Evolutionary conservation across 2,888 invertebrate genomes (phyloP), one percentile per base, ranked within the genome.

Genomic region (Philaethria dido): DNA sequence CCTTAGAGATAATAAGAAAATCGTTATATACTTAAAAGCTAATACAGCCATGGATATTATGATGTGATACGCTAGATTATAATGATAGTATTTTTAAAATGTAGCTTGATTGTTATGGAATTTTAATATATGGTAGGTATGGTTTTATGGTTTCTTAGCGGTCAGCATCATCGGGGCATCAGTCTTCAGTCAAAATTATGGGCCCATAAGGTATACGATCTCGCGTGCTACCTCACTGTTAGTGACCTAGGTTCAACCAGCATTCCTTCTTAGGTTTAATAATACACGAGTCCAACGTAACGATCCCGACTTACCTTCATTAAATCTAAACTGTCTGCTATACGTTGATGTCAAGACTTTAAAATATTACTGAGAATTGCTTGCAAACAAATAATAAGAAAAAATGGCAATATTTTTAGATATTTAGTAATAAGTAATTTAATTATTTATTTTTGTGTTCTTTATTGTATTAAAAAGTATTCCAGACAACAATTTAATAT

Each of bases 251-350:
- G 82, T 82, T 83, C 82, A 84, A 80, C 77, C 80, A 76, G 80
- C 77, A 89, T 90, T 90, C 92, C 92, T 88, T 89, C 88, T 89
- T 86, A 79, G 88, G 88, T 86, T 81, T 91, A 91, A 91, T 91
- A 91, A 90, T 89, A 91, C 89, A 86, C 86, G 84, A 85, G 84
- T 79, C 77, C 78, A 77, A 75, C 86, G 82, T 87, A 89, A 88
- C 89, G 86, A 92, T 87, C 87, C 79, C 73, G 79, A 79, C 80
- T 83, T 81, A 80, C 81, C 82, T 87, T 90, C 87, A 91, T 91
- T 91, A 92, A 82, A 83, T 83, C 77, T 79, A 61, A 65, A 52
- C 66, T 64, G 59, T 59, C 39, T 25, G 8, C n/a, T 55, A 45
- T 47, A 52, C 33, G 16, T 59, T 14, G 45, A 64, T 39, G 18